Evolutionary conservation across 2,113 vertebrate genomes (phyloP).

Genomic region (Clinocottus analis): DNA sequence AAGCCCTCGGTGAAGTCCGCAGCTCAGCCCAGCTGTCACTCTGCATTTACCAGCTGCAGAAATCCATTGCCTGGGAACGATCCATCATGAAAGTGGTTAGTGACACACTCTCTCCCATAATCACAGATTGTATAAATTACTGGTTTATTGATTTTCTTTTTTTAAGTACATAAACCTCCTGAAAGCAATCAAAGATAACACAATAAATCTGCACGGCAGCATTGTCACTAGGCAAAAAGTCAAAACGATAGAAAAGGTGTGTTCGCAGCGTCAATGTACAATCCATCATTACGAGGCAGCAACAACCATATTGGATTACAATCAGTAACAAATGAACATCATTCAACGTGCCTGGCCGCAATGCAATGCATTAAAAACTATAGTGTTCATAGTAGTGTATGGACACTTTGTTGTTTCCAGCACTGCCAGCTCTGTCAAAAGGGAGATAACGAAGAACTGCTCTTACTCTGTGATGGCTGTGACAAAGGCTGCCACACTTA

Average conservation of each 20-base stretch:
- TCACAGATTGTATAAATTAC: constrained; percentile 6
- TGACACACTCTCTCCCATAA: background rate
- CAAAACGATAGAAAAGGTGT: background rate
- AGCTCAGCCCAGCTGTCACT: constrained; percentile 96
- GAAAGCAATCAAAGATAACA: background rate
- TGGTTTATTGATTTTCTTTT: background rate
- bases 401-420: constrained; percentile 77
- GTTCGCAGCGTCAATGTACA: background rate
- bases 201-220: background rate
- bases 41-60: constrained; percentile 97
- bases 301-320: background rate
- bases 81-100: constrained; percentile 99
- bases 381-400: background rate
- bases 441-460: constrained; percentile 95
- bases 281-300: background rate
- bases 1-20: constrained; percentile 90
- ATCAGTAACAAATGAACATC: constrained; percentile 3
- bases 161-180: background rate
- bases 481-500: constrained; percentile 98
- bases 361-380: background rate
- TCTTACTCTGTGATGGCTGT: constrained; percentile 95
- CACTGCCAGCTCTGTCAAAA: constrained; percentile 96
- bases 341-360: background rate
- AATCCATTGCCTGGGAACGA: constrained; percentile 95
- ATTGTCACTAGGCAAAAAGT: background rate